Evolutionary conservation across 2,888 invertebrate species (phyloP), one percentile per base, ranked within the genome.

Genomic region (Druceiella hillmani): DNA sequence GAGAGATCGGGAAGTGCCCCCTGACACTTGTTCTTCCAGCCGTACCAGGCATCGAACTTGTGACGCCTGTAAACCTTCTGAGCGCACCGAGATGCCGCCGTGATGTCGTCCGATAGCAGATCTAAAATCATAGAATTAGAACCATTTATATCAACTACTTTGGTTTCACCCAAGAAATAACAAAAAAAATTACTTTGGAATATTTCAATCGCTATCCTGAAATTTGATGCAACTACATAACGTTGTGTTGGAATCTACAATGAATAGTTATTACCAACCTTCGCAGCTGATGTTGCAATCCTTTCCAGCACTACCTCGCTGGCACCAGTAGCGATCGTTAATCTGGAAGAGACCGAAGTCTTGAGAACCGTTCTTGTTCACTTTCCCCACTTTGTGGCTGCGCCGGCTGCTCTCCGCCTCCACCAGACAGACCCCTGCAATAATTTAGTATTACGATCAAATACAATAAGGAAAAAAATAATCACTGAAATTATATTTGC

Each of bases 281-380:
- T 41, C 37, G 31, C 53, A 53, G 22, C 36, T 37, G 5, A 50
- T 39, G 20, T 48, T 43, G 25, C 52, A 53, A 4, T 48, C 53
- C 4, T 44, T 44, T 4, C 50, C 52, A 4, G 30, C 16, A 3
- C 6, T 17, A 4, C 43, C 39, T 26, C 30, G 20, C n/a, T 11
- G 20, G 16, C 53, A 53, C 50, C 50, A 53, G 30, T 46, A 45
- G 7, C 36, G 26, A 20, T 44, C 43, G 31, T 48, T 52, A 6
- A 54, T 47, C 45, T 50, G 54, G 39, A 54, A 55, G 6, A 55
- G 38, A 5, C 56, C 55, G 32, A 47, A 53, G 36, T 53, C 52
- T 17, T 44, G 46, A 17, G 48, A 48, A n/a, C n/a, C n/a, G n/a
- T 46, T 1, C n/a, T n/a, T n/a, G n/a, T n/a, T n/a, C n/a, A n/a